Percentiles rank a stretch among this genome's conserved stretches.
phyloP scores from a whole-genome alignment of 2,113 vertebrate genomes.

The Ramphastos sulfuratus region DNA sequence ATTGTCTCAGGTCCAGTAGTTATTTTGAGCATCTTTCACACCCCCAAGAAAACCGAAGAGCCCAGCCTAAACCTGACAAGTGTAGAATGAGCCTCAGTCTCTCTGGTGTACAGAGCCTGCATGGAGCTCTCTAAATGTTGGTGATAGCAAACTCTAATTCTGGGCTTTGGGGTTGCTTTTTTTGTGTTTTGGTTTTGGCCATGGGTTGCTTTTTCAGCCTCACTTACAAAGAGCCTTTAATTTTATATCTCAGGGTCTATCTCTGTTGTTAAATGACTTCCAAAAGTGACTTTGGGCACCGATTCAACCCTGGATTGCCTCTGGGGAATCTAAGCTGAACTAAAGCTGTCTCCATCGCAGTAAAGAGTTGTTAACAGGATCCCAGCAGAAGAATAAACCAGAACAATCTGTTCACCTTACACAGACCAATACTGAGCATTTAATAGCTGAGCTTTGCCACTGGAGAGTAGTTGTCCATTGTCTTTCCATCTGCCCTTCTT shows the following conservation, averaged over 20 bases:
- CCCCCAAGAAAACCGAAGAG: background rate
- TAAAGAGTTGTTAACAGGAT: conserved; percentile 14
- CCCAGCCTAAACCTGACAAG: background rate
- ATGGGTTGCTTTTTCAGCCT: background rate
- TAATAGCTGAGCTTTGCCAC: conserved; percentile 12
- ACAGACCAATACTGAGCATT: background rate
- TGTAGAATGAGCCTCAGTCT: background rate
- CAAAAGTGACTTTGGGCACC: background rate
- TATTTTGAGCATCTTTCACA: background rate
- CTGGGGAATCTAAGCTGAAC: background rate
- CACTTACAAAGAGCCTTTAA: background rate
- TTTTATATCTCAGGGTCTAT: background rate
- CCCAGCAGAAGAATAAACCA: conserved; percentile 46
- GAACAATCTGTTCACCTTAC: conserved; percentile 34
- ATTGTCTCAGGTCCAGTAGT: background rate
- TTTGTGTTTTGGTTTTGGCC: background rate
- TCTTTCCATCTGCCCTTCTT: conserved; percentile 11
- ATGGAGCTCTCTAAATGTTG: background rate
- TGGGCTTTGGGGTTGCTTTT: background rate
- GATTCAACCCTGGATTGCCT: background rate
- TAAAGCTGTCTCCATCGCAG: background rate
- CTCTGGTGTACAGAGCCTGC: background rate
- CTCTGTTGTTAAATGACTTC: background rate
- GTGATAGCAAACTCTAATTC: background rate
- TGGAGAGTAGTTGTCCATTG: background rate